These are phyloP conservation scores for Chaenodraco wilsoni DNA, from an alignment of 2,797 vertebrate species.

Conservation along the genomic window DNA sequence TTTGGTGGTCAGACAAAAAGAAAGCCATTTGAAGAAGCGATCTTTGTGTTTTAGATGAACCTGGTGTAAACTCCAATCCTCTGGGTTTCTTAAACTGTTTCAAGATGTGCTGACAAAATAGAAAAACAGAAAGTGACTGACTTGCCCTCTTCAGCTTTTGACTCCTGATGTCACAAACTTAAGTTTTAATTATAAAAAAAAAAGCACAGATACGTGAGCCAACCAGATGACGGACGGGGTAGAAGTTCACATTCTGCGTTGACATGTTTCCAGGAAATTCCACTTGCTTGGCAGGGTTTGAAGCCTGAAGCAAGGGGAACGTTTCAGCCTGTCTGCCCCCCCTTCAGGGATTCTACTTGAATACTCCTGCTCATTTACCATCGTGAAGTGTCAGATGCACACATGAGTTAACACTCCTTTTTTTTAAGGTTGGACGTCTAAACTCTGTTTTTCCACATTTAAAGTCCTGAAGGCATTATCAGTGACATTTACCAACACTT, in stretches of 20 bases:
- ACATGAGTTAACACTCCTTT: not conserved
- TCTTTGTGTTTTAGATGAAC: not conserved
- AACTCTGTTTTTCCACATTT: not conserved
- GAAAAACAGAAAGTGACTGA: not conserved
- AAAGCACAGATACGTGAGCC: not conserved
- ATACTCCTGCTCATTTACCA: not conserved
- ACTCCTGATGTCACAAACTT: not conserved
- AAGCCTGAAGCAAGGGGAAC: constrained; percentile 18
- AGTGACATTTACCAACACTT: not conserved
- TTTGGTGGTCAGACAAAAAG: not conserved
- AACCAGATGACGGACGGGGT: constrained; percentile 9
- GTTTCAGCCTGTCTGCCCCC: constrained; percentile 23
- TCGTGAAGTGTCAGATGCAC: not conserved
- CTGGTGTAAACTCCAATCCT: not conserved
- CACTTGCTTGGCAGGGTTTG: constrained; percentile 33
- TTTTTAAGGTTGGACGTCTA: not conserved
- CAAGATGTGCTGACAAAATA: too few species aligned
- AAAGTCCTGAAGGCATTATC: not conserved
- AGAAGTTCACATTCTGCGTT: constrained; percentile 22
- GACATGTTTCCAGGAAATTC: constrained; percentile 59
- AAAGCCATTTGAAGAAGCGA: not conserved
- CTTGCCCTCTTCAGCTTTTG: not conserved
- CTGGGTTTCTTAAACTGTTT: not conserved
- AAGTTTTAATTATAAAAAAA: not conserved
- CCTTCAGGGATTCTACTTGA: not conserved